Base-by-base conservation (phyloP, 2,888 invertebrate genomes). In the Camptogramma bilineatum region DNA sequence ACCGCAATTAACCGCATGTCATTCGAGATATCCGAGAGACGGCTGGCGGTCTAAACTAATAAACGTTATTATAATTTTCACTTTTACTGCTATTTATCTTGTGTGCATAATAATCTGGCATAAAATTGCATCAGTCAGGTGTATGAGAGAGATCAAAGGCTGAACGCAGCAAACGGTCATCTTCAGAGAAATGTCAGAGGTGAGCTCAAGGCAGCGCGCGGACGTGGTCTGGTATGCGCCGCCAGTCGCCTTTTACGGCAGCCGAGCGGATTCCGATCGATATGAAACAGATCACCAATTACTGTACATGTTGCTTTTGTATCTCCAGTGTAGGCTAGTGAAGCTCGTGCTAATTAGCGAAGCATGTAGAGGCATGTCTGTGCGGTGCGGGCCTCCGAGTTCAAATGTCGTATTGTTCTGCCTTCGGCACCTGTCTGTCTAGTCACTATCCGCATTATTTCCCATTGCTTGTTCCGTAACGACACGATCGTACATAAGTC, bases 151-250 rank as follows among this genome's bases (percentile, higher is more conserved):
- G 88, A 90, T 89, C 86, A 90, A 84, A 88, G 86, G 84, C 85
- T 86, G 81, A 74, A 78, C 75, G 75, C 77, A 78, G 82, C 82
- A 82, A 85, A 81, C 83, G 86, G 88, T 84, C 88, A 86, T 91
- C 88, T 85, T 81, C 81, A 75, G 70, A 68, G 67, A 88, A 91
- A 90, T 90, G 88, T 80, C 90, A 88, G 77, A 85, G 90, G 88
- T 91, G 82, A 78, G 60, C 66, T 70, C 74, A 72, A 74, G 71
- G 68, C 69, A 72, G 64, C 64, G 70, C 70, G 71, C 66, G 66
- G 59, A 73, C 73, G 69, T 71, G 77, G 73, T 85, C 82, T 85
- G 85, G 86, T 85, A 87, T 87, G 86, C 83, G 77, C 73, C 61
- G 70, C 70, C 69, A 67, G 74, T 75, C 78, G 66, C 82, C 75